Percentiles rank a stretch among this genome's conserved stretches.
Evolutionary conservation across 2,113 vertebrate species (phyloP).

Genomic region (Setophaga coronata): DNA sequence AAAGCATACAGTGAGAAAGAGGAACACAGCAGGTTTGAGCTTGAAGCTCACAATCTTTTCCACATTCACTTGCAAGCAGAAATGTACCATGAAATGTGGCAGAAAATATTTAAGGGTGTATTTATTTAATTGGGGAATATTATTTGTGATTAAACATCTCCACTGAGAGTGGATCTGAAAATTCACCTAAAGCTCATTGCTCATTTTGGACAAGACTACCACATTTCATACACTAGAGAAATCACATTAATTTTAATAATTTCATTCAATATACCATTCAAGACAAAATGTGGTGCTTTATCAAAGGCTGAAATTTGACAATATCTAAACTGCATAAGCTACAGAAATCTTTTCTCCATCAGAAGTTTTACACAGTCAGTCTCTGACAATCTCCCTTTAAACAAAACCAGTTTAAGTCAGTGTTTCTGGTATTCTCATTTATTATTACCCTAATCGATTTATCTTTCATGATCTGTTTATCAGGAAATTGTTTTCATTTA

Average conservation of each 20-base stretch:
- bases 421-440: not conserved
- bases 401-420: not conserved
- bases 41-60: not conserved
- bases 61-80: not conserved
- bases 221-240: not conserved
- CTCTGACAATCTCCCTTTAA: not conserved
- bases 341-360: not conserved
- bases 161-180: not conserved
- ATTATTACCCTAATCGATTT: not conserved
- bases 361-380: not conserved
- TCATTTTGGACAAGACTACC: not conserved
- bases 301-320: not conserved
- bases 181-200: not conserved
- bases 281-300: not conserved
- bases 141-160: not conserved
- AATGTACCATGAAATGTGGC: not conserved
- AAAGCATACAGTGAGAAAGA: not conserved
- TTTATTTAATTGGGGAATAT: not conserved
- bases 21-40: not conserved
- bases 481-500: slow-evolving; percentile 40
- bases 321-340: not conserved
- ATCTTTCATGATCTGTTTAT: slow-evolving; percentile 31
- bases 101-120: not conserved
- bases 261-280: not conserved
- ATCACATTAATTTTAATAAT: not conserved